phyloP scores from a whole-genome alignment of 1,140 invertebrate species.

The Drosophila pallidifrons region DNA sequence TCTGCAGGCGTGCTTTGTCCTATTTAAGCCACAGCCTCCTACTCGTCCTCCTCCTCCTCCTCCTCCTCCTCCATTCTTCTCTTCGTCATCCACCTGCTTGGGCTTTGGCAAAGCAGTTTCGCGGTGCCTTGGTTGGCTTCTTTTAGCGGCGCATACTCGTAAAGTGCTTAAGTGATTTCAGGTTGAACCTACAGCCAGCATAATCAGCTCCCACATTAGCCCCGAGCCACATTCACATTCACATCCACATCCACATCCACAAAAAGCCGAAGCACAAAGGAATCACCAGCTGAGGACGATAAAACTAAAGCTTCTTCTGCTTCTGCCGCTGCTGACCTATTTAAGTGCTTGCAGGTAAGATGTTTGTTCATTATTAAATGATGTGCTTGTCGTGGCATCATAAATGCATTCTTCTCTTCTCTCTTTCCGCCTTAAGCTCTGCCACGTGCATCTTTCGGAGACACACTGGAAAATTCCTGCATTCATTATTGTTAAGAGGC shows the following conservation, averaged over 20 bases:
- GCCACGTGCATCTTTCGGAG: neutral
- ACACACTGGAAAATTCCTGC: neutral
- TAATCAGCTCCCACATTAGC: constrained; percentile 6
- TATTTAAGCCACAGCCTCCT: constrained; percentile 20
- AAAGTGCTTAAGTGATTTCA: constrained; percentile 73
- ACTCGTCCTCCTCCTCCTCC: constrained; percentile 6
- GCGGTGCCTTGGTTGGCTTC: constrained; percentile 2
- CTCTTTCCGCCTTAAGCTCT: neutral
- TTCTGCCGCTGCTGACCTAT: neutral
- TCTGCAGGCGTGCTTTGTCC: constrained; percentile 16
- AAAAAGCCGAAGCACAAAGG: constrained; percentile 11
- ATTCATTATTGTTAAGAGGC: constrained; percentile 35
- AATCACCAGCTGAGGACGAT: constrained; percentile 15
- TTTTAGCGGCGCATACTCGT: constrained; percentile 35
- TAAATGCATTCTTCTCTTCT: constrained; percentile 1
- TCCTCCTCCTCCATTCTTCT: constrained; percentile 2
- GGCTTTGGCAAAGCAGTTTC: neutral
- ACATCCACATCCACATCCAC: neutral
- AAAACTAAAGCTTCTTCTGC: constrained; percentile 2
- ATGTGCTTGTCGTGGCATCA: constrained; percentile 4
- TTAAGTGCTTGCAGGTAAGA: constrained; percentile 37
- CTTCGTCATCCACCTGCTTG: constrained; percentile 3
- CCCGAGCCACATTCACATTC: neutral
- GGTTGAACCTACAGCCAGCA: constrained; percentile 24
- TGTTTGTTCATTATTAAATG: constrained; percentile 31